A percentile compares a stretch with the other conserved stretches of the same genome.
These are phyloP conservation scores for Pherbina coryleti DNA, from an alignment of 2,888 invertebrate genomes.

Conservation along the genomic window DNA sequence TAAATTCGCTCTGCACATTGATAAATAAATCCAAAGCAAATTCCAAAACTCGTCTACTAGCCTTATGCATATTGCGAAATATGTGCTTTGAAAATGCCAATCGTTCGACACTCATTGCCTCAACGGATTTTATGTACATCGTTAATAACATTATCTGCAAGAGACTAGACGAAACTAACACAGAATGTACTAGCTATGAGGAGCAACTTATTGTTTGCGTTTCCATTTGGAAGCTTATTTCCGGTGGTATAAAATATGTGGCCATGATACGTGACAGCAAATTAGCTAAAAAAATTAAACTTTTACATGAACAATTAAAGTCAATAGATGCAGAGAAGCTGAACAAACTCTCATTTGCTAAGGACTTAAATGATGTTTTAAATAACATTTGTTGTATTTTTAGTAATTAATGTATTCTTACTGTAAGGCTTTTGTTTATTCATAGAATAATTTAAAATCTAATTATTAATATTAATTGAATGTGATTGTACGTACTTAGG, in stretches of 20 bases:
- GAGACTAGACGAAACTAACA: constrained; percentile 37
- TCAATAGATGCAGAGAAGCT: constrained; percentile 39
- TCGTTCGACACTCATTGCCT: constrained; percentile 57
- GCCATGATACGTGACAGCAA: constrained; percentile 62
- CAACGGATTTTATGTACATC: constrained; percentile 55
- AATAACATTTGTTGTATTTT: constrained; percentile 55
- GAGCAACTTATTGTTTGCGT: constrained; percentile 61
- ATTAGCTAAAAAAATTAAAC: constrained; percentile 55
- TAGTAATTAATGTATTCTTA: constrained; percentile 45
- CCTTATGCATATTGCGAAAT: constrained; percentile 64
- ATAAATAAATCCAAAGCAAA: constrained; percentile 52
- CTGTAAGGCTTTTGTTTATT: not conserved
- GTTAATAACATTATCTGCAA: constrained; percentile 54
- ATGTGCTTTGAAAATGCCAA: constrained; percentile 64
- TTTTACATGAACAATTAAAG: constrained; percentile 52
- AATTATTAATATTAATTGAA: not conserved
- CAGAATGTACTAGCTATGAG: constrained; percentile 47
- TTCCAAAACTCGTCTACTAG: constrained; percentile 51
- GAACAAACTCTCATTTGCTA: constrained; percentile 46
- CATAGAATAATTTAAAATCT: not conserved
- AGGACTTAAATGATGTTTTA: constrained; percentile 55
- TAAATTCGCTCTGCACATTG: constrained; percentile 56
- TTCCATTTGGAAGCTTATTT: constrained; percentile 63
- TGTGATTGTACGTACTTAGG: not conserved
- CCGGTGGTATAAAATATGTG: constrained; percentile 62